These are phyloP conservation scores for Stegodyphus mimosarum DNA, from an alignment of 1,140 invertebrate genomes.

Conservation along the genomic window DNA sequence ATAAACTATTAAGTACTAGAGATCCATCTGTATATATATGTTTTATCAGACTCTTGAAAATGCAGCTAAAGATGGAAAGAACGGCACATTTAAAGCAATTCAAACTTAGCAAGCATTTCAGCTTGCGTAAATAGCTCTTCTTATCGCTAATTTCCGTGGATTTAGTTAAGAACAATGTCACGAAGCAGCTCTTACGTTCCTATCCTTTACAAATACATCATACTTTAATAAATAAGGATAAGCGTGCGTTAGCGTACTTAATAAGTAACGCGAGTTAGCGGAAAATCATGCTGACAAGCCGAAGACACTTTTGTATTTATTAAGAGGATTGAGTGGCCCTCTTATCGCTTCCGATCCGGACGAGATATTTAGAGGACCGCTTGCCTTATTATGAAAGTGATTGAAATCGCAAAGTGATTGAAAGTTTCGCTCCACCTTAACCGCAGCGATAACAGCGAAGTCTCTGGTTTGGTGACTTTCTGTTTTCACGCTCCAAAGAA, in stretches of 20 bases:
- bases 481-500: slow-evolving; percentile 30
- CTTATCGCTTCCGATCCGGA: slow-evolving; percentile 42
- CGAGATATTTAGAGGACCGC: slow-evolving; percentile 22
- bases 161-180: slow-evolving; percentile 11
- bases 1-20: too few relatives aligned
- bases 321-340: slow-evolving; percentile 44
- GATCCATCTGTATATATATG: too few relatives aligned
- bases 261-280: slow-evolving; percentile 44
- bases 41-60: too few relatives aligned
- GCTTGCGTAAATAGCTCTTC: too few relatives aligned
- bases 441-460: slow-evolving; percentile 24
- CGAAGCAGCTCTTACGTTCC: slow-evolving; percentile 14
- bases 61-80: too few relatives aligned
- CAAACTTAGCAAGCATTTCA: too few relatives aligned
- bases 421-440: slow-evolving; percentile 35
- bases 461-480: slow-evolving; percentile 43
- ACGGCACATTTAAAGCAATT: too few relatives aligned
- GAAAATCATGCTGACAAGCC: slow-evolving; percentile 37
- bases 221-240: slow-evolving; percentile 31
- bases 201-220: slow-evolving; percentile 1
- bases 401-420: slow-evolving; percentile 50
- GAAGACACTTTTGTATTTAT: slow-evolving; percentile 49
- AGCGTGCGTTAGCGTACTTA: slow-evolving; percentile 31
- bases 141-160: too few relatives aligned
- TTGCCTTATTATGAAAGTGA: slow-evolving; percentile 44